Evolutionary conservation across 2,113 vertebrate genomes (phyloP).

Genomic region (Pantherophis guttatus): DNA sequence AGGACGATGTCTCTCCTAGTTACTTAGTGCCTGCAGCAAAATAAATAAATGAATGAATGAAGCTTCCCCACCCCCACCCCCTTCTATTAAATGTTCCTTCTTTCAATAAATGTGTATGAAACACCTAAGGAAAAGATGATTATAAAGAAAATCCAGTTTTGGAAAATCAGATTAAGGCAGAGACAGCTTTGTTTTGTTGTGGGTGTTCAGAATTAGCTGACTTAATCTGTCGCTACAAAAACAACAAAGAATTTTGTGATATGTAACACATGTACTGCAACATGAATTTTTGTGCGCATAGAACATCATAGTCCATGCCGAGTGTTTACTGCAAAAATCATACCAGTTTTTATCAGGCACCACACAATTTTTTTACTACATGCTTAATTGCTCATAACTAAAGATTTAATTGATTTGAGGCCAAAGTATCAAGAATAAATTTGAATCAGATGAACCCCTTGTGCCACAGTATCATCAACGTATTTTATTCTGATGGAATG

Average conservation of each 20-base stretch:
- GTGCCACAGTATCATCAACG: not conserved
- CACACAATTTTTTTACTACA: not conserved
- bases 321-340: not conserved
- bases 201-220: not conserved
- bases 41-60: not conserved
- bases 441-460: not conserved
- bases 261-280: not conserved
- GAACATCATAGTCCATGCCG: not conserved
- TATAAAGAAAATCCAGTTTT: not conserved
- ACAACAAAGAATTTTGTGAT: not conserved
- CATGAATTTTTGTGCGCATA: not conserved
- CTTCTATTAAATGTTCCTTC: not conserved
- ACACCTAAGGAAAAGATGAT: not conserved
- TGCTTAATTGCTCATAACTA: not conserved
- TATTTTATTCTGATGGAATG: not conserved
- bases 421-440: not conserved
- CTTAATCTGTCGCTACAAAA: not conserved
- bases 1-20: not conserved
- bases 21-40: not conserved
- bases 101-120: not conserved
- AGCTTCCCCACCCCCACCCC: too few relatives aligned
- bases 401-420: fast-evolving
- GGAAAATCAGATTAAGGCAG: not conserved
- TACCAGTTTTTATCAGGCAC: not conserved
- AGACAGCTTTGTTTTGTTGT: not conserved